Conservation (phyloP, 1,140 invertebrate genomes). For the Lasaia peninsularis region DNA sequence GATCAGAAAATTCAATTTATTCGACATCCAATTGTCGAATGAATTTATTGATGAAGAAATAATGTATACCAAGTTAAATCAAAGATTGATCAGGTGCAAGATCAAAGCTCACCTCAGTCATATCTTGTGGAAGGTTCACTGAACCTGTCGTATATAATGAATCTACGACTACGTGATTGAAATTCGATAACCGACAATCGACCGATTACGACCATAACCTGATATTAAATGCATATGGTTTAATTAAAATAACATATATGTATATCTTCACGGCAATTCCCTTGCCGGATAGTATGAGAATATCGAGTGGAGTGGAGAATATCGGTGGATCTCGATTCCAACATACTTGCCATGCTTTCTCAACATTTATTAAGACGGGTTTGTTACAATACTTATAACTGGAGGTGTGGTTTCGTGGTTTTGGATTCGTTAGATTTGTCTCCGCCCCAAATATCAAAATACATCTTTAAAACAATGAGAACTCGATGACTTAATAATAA, state of each 20-base stretch:
- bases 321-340: no score
- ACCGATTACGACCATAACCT: slow-evolving; percentile 26
- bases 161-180: slow-evolving; percentile 31
- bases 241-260: background rate
- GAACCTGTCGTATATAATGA: slow-evolving; percentile 31
- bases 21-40: background rate
- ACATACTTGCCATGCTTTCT: no score
- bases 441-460: no score
- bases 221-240: slow-evolving; percentile 10
- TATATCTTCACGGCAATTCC: no score
- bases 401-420: no score
- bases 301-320: no score
- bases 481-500: no score
- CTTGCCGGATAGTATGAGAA: no score
- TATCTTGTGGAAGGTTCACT: slow-evolving; percentile 22
- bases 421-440: no score
- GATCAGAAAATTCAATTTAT: background rate
- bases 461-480: no score
- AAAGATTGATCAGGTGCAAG: slow-evolving; percentile 12
- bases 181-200: slow-evolving; percentile 36
- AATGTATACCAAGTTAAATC: slow-evolving; percentile 2
- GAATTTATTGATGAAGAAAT: slow-evolving; percentile 6
- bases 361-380: no score
- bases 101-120: slow-evolving; percentile 19
- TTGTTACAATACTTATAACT: no score